These are phyloP conservation scores for Coronaproctus castanopsis DNA, from an alignment of 2,888 invertebrate genomes.

Conservation along the genomic window DNA sequence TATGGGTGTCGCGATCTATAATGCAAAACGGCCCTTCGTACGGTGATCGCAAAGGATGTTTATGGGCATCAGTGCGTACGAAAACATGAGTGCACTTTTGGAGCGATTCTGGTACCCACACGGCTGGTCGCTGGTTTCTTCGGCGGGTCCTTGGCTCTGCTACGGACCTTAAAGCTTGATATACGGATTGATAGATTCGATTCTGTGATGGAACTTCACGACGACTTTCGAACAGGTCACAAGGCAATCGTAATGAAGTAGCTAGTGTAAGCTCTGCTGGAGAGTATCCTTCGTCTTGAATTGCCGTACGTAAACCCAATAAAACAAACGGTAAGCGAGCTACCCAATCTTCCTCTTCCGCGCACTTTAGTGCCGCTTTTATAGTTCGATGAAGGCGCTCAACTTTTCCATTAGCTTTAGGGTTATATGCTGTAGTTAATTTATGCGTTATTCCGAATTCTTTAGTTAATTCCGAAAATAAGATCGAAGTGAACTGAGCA, in stretches of 20 bases:
- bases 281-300: neutral
- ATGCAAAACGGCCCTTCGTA: too few relatives aligned
- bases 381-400: neutral
- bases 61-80: too few relatives aligned
- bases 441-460: neutral
- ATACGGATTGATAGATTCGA: too few relatives aligned
- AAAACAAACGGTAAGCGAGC: neutral
- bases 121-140: too few relatives aligned
- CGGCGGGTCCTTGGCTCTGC: too few relatives aligned
- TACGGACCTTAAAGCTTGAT: too few relatives aligned
- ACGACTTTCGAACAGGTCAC: neutral
- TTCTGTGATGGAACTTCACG: too few relatives aligned
- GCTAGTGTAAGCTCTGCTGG: neutral
- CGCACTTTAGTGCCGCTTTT: neutral
- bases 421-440: neutral
- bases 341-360: neutral
- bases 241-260: neutral
- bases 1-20: too few relatives aligned
- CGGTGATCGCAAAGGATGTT: too few relatives aligned
- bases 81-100: too few relatives aligned
- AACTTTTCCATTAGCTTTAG: neutral
- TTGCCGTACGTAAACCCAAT: neutral
- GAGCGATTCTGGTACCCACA: too few relatives aligned
- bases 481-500: conserved; percentile 18
- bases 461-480: neutral